Evolutionary conservation across 1,140 invertebrate species (phyloP), one percentile per base, ranked within the genome.

Genomic region (Ostrea denselamellosa): DNA sequence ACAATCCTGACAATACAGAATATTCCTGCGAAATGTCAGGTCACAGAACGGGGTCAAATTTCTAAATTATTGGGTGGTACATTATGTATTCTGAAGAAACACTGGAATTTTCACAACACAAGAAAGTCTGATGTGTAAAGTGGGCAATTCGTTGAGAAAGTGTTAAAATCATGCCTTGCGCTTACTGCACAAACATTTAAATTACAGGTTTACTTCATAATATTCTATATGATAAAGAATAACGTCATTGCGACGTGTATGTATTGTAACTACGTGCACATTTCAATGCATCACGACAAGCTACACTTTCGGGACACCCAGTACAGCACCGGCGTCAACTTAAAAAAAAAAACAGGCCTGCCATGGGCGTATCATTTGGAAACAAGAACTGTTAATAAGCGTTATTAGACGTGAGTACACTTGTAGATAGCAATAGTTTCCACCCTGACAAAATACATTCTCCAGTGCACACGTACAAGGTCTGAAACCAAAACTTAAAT

Each of bases 31-130:
- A 77, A 77, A 77, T 77, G 68, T 25, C 14, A 34, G 68, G 68
- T 77, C 28, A 14, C 25, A 77, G 68, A 77, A 77, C 68, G 25
- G 14, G 68, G 68, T 77, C 28, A 77, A 77, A 77, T 77, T 77
- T 77, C 68, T 77, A 77, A 77, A 77, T 77, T 22, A 77, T 77
- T 77, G 68, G 68, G 68, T 77, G 68, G 68, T 77, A 77, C 68
- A 17, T 28, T 28, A 77, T 77, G 12, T 34, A 77, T 77, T 77
- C 25, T 77, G 28, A 77, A 77, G 68, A 77, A 28, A 77, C 68
- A 34, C 22, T 77, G 68, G 68, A 77, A 77, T 77, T 77, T 77
- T 77, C 68, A 77, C 9, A 25, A 77, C 68, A 77, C 22, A 77
- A 77, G 25, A 77, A 22, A 77, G 12, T 25, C 28, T 77, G 68